These are phyloP conservation scores for Paraplagusia blochii DNA, from an alignment of 2,113 vertebrate species.

Conservation along the genomic window DNA sequence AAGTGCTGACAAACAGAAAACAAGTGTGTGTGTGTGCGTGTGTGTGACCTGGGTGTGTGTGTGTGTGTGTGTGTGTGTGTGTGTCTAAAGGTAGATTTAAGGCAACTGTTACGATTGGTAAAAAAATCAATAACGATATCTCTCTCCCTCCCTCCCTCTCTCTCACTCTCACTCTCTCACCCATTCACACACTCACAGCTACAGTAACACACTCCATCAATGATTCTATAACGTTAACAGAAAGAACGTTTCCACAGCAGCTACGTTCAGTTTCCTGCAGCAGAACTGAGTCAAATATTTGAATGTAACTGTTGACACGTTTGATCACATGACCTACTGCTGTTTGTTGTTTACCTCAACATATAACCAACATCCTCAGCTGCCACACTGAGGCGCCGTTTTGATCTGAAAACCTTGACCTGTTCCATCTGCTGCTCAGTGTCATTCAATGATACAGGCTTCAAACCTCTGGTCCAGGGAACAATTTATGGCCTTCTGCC, in stretches of 20 bases:
- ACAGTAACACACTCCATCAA: slow-evolving; percentile 39
- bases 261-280: slow-evolving; percentile 16
- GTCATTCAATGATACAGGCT: too few species aligned
- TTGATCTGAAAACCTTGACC: too few species aligned
- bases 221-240: slow-evolving; percentile 53
- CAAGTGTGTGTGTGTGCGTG: slow-evolving; percentile 14
- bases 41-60: slow-evolving; percentile 11
- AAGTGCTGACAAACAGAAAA: slow-evolving; percentile 19
- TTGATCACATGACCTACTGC: slow-evolving; percentile 19
- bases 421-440: too few species aligned
- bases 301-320: too few species aligned
- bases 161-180: background rate
- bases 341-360: slow-evolving; percentile 24
- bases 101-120: slow-evolving; percentile 41
- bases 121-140: slow-evolving; percentile 52
- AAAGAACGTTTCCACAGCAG: slow-evolving; percentile 59
- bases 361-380: too few species aligned
- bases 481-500: too few species aligned
- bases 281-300: slow-evolving; percentile 14
- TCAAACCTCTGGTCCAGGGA: too few species aligned
- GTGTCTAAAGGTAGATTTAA: slow-evolving; percentile 25
- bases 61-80: slow-evolving; percentile 12
- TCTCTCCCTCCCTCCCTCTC: slow-evolving; percentile 9
- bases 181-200: slow-evolving; percentile 4
- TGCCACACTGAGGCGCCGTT: too few species aligned